phyloP scores from a whole-genome alignment of 2,113 vertebrate species.

The Pogonocichla stellata region DNA sequence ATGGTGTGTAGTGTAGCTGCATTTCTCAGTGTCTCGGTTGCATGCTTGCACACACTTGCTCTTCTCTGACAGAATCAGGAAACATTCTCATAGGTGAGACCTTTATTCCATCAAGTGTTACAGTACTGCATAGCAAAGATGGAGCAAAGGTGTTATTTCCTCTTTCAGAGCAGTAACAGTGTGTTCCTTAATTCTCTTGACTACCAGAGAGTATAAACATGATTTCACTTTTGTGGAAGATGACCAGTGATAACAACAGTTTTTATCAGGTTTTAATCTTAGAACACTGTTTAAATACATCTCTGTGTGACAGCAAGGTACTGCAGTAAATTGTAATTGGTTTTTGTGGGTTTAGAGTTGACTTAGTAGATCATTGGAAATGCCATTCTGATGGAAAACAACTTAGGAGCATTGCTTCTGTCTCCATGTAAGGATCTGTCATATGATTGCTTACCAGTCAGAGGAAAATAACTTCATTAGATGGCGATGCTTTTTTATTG shows the following conservation, averaged over 20 bases:
- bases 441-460: neutral
- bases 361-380: neutral
- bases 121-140: neutral
- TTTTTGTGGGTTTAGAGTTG: neutral
- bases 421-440: neutral
- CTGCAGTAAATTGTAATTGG: neutral
- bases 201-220: neutral
- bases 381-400: neutral
- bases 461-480: slow-evolving; percentile 18
- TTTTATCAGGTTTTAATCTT: neutral
- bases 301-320: neutral
- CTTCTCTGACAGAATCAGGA: neutral
- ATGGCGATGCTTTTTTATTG: neutral
- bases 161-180: neutral
- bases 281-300: neutral
- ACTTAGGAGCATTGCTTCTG: neutral
- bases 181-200: neutral
- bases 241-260: neutral
- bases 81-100: neutral
- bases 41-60: neutral
- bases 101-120: neutral
- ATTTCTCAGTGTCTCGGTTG: neutral
- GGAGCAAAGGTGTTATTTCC: neutral
- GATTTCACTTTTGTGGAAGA: neutral
- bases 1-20: neutral